phyloP scores from a whole-genome alignment of 2,888 invertebrate species.

The Drosophila vallismaia region DNA sequence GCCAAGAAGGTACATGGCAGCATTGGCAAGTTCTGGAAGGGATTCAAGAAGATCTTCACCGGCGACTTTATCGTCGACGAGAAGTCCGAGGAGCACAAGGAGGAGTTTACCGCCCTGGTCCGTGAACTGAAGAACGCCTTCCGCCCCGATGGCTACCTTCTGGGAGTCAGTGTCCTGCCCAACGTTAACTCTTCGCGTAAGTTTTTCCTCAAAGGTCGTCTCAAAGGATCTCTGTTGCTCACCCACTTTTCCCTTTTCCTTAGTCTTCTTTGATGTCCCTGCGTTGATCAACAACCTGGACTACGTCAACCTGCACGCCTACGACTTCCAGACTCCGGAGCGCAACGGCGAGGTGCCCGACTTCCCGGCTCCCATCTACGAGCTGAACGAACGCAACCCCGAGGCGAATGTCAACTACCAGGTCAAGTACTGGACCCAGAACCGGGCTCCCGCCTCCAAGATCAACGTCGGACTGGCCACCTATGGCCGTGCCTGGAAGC shows the following conservation, averaged over 20 bases:
- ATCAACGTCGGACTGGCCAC: conserved; percentile 89
- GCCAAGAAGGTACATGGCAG: conserved; percentile 90
- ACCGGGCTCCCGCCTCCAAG: conserved; percentile 87
- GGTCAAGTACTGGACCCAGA: conserved; percentile 87
- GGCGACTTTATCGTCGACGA: conserved; percentile 90
- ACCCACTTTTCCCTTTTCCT: conserved; percentile 50
- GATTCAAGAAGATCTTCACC: conserved; percentile 90
- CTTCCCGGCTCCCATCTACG: conserved; percentile 89
- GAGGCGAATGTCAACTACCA: conserved; percentile 88
- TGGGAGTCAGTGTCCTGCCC: conserved; percentile 89
- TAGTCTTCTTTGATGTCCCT: conserved; percentile 91
- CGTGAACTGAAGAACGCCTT: conserved; percentile 90
- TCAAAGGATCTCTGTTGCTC: neutral
- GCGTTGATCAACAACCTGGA: conserved; percentile 91
- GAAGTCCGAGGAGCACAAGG: conserved; percentile 91
- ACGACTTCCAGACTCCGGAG: conserved; percentile 90
- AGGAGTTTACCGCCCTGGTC: conserved; percentile 90
- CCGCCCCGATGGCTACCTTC: conserved; percentile 87
- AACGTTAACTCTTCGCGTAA: conserved; percentile 90
- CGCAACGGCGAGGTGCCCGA: conserved; percentile 92
- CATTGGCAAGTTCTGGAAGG: conserved; percentile 88
- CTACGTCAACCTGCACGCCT: conserved; percentile 90
- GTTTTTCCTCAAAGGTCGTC: conserved; percentile 50
- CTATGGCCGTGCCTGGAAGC: conserved; percentile 91
- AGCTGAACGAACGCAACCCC: conserved; percentile 89